phyloP scores from a whole-genome alignment of 2,113 vertebrate genomes.

The Ammodramus savannarum region DNA sequence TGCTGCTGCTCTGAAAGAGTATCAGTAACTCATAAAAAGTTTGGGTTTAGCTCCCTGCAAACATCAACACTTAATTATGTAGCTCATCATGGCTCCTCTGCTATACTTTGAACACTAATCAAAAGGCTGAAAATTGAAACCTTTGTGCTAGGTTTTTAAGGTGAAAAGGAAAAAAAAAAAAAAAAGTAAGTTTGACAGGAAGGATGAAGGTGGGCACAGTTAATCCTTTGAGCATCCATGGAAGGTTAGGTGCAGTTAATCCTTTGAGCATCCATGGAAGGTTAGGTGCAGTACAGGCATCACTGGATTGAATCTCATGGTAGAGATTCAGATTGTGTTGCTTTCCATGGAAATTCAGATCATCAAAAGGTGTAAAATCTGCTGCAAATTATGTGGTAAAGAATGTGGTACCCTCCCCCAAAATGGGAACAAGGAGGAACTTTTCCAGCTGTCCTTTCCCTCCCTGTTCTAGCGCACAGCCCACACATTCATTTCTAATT shows the following conservation, averaged over 20 bases:
- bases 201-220: background rate
- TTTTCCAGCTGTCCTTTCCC: background rate
- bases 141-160: background rate
- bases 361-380: background rate
- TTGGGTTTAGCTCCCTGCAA: background rate
- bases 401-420: background rate
- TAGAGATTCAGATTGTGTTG: background rate
- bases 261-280: background rate
- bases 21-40: background rate
- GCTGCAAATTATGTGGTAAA: background rate
- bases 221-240: fast-evolving
- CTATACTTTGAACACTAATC: background rate
- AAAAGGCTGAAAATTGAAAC: background rate
- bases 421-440: background rate
- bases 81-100: background rate
- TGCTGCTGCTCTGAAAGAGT: background rate
- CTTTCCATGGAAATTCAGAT: background rate
- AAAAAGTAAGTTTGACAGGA: background rate
- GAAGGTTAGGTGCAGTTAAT: background rate
- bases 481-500: background rate
- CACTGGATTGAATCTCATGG: background rate
- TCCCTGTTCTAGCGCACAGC: background rate
- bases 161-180: background rate
- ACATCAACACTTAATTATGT: background rate
- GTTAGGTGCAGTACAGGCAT: background rate